Evolutionary conservation across 2,113 vertebrate genomes (phyloP), one percentile per base, ranked within the genome.

Genomic region (Gracilinanus agilis): DNA sequence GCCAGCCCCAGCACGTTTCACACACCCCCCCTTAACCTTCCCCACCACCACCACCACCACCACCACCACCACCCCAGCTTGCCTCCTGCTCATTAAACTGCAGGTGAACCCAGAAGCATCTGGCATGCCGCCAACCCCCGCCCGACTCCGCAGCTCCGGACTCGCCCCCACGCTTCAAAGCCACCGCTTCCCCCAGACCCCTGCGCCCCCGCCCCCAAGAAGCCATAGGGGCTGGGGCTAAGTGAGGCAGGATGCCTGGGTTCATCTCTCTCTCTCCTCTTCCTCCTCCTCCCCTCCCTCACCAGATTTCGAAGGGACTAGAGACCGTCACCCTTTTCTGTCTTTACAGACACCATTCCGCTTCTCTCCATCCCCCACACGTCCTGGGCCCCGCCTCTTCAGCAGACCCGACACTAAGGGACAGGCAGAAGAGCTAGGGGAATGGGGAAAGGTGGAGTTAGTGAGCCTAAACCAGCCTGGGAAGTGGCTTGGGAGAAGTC

Each of bases 51-150:
- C 94, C 90, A 96, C 96, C 97, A n/a, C n/a, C n/a, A n/a, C 92
- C 90, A 75, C 90, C 2, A 29, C 90, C 8, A 89, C 94, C 90
- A 96, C 96, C 97, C 93, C 54, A 94, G 97, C 96, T 97, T 97
- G 97, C 97, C 97, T 97, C 97, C 94, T 40, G 95, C 97, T 97
- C 96, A 98, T 97, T 98, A 97, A 98, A 98, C 97, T 98, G 93
- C 96, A 97, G 97, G 97, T 98, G 97, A 98, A 97, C 97, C 93
- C 96, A 0, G 93, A 94, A 96, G 90, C 90, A 67, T 89, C 94
- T 97, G 97, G 97, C 96, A 3, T 53, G 1, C 0, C 0, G 96
- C 97, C 97, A 97, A 21, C 54, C 83, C 44, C 90, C 58, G 55
- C 95, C 24, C 4, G 23, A 55, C 91, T 91, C 55, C 83, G 54